Conservation (phyloP, 1,140 invertebrate species). For the Antheraea mylitta region DNA sequence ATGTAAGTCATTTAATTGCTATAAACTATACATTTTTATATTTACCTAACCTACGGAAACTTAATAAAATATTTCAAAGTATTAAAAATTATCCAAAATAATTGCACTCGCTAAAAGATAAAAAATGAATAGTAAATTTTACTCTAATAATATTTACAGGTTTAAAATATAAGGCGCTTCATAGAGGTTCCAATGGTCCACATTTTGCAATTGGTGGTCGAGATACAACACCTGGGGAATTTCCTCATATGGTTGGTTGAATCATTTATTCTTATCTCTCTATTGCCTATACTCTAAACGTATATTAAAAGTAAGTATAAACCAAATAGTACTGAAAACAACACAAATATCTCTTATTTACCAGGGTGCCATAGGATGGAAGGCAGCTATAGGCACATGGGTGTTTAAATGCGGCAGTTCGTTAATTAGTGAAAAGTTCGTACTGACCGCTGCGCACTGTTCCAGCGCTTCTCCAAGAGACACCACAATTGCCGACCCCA, state of each 20-base stretch:
- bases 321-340: too few species aligned
- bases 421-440: conserved; percentile 41
- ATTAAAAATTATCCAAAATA: too few species aligned
- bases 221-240: conserved; percentile 19
- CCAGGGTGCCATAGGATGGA: conserved; percentile 46
- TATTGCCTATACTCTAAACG: too few species aligned
- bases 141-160: too few species aligned
- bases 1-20: conserved; percentile 9
- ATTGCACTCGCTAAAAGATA: too few species aligned
- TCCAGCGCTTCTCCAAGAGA: conserved; percentile 27
- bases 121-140: too few species aligned
- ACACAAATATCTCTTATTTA: background rate
- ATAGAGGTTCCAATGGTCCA: background rate
- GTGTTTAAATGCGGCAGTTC: conserved; percentile 43
- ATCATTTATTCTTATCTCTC: too few species aligned
- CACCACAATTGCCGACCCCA: conserved; percentile 24
- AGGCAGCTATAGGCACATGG: conserved; percentile 33
- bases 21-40: too few species aligned
- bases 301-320: too few species aligned
- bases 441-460: conserved; percentile 45
- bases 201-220: conserved; percentile 16
- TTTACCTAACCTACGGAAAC: too few species aligned
- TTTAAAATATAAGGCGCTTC: too few species aligned
- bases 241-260: conserved; percentile 27
- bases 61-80: too few species aligned